These are phyloP conservation scores for Cheirogaleus medius DNA, from an alignment of 2,113 vertebrate species.

Conservation along the genomic window DNA sequence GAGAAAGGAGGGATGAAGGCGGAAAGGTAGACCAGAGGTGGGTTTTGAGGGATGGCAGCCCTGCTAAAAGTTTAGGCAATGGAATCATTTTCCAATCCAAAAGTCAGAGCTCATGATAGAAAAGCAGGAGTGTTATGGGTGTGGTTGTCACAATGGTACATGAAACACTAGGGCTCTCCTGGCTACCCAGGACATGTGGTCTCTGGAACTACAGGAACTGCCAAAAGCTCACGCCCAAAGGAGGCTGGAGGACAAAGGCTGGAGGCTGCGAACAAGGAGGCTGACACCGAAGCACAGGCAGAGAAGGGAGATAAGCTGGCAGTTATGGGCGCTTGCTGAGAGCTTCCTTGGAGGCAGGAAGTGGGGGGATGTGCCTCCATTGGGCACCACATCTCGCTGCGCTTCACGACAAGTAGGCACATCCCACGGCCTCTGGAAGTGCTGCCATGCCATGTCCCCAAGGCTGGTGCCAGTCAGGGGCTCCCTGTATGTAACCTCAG, in stretches of 20 bases:
- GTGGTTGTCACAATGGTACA: not conserved
- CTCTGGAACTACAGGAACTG: not conserved
- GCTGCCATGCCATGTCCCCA: not conserved
- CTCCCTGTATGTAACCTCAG: not conserved
- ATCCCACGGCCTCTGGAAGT: not conserved
- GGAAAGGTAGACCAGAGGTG: not conserved
- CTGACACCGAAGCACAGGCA: not conserved
- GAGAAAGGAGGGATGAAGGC: not conserved
- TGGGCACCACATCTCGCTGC: not conserved
- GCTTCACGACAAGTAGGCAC: not conserved
- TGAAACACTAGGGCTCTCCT: too few species aligned
- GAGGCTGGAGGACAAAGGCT: too few species aligned
- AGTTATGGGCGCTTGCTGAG: accelerated
- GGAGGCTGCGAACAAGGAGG: not conserved
- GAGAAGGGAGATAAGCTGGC: not conserved
- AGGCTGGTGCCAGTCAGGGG: not conserved
- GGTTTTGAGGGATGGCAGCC: not conserved
- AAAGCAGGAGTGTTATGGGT: too few species aligned
- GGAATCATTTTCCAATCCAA: not conserved
- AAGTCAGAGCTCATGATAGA: not conserved
- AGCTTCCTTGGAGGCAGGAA: not conserved
- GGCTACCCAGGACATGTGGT: not conserved
- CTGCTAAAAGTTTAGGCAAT: not conserved
- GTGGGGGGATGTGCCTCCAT: not conserved
- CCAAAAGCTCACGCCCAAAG: not conserved